phyloP scores from a whole-genome alignment of 1,140 invertebrate genomes.

The Dryas iulia region DNA sequence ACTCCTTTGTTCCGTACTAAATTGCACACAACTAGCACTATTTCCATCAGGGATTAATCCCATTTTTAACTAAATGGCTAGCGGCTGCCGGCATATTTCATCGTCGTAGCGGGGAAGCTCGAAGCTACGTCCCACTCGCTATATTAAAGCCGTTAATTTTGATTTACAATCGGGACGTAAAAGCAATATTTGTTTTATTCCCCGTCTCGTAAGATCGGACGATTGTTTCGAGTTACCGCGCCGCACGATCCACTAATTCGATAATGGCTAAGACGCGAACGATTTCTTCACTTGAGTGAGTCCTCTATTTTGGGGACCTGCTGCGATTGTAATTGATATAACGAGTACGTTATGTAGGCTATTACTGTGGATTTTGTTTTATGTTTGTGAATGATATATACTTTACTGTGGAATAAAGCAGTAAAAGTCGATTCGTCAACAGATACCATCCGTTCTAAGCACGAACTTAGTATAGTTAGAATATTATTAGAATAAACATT shows the following conservation, averaged over 20 bases:
- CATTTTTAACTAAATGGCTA: constrained; percentile 74
- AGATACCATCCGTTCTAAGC: too few relatives aligned
- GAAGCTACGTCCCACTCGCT: constrained; percentile 65
- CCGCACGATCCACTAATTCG: constrained; percentile 65
- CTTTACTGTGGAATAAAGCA: too few relatives aligned
- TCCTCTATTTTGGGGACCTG: constrained; percentile 41
- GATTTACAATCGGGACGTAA: constrained; percentile 77
- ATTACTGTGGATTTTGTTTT: background rate
- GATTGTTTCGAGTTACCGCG: constrained; percentile 38
- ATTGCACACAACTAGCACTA: constrained; percentile 72
- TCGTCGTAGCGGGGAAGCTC: constrained; percentile 62
- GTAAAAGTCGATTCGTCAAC: too few relatives aligned
- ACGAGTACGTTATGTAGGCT: constrained; percentile 17
- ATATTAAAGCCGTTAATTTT: constrained; percentile 80
- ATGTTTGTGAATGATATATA: constrained; percentile 55
- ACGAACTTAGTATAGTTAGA: too few relatives aligned
- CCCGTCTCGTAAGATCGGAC: constrained; percentile 60
- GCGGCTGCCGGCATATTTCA: constrained; percentile 75
- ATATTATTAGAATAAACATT: too few relatives aligned
- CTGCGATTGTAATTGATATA: constrained; percentile 41
- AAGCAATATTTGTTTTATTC: constrained; percentile 80
- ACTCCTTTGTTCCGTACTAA: constrained; percentile 49
- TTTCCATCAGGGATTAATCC: constrained; percentile 77
- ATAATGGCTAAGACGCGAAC: constrained; percentile 57
- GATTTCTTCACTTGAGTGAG: constrained; percentile 53